Conservation (phyloP, 2,888 invertebrate genomes). For the Harmothoe impar region DNA sequence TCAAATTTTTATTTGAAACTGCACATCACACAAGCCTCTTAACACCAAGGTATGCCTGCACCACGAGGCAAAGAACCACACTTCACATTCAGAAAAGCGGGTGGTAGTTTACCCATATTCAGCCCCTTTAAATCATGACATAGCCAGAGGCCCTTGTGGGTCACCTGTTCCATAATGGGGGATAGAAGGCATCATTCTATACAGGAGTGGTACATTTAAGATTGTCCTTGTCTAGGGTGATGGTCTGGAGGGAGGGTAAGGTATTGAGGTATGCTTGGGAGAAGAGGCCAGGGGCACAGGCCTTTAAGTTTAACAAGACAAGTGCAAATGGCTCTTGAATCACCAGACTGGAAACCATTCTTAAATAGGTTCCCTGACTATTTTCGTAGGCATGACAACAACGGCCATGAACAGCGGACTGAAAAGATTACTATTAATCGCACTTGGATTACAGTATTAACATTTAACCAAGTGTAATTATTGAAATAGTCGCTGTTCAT, state of each 20-base stretch:
- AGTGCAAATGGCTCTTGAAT: slow-evolving; percentile 14
- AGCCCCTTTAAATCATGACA: not conserved
- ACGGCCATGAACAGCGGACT: not conserved
- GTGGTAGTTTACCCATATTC: not conserved
- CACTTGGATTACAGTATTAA: not conserved
- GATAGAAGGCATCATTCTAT: not conserved
- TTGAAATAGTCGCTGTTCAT: not conserved
- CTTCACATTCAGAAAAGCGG: not conserved
- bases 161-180: not conserved
- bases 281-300: not conserved
- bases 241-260: not conserved
- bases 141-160: not conserved
- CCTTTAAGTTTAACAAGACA: not conserved
- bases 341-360: slow-evolving; percentile 31
- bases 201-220: not conserved
- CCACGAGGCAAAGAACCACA: not conserved
- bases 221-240: not conserved
- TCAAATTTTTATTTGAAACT: too few species aligned
- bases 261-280: not conserved
- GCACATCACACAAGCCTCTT: too few species aligned
- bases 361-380: not conserved
- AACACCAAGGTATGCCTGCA: not conserved
- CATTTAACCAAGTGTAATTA: not conserved
- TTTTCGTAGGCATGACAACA: not conserved
- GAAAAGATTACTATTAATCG: slow-evolving; percentile 20